Percentiles rank a stretch among this genome's conserved stretches.
Evolutionary conservation across 2,888 invertebrate species (phyloP).

Genomic region (Leptinotarsa tumamoca): DNA sequence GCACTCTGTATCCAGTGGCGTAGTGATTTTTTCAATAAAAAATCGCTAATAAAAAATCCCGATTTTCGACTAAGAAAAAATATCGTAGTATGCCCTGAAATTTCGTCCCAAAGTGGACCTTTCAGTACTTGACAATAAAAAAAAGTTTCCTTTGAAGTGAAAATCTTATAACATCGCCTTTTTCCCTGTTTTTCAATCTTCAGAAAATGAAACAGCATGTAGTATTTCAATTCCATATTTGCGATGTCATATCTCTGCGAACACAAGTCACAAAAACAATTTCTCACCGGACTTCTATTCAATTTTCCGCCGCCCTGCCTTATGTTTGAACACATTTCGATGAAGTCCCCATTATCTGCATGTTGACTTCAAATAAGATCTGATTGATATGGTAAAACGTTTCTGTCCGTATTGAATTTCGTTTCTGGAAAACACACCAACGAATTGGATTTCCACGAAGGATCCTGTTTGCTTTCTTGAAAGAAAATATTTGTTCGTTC

Average conservation of each 20-base stretch:
- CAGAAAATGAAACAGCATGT: not conserved
- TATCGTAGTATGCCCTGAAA: too few relatives aligned
- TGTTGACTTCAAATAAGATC: slow-evolving; percentile 45
- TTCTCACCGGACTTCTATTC: slow-evolving; percentile 19
- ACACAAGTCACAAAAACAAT: slow-evolving; percentile 13
- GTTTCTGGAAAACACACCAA: slow-evolving; percentile 22
- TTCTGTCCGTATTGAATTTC: slow-evolving; percentile 46
- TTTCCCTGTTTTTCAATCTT: not conserved
- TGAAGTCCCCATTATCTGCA: slow-evolving; percentile 43
- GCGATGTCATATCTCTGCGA: not conserved
- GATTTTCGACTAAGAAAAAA: too few relatives aligned
- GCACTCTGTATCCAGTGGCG: too few relatives aligned
- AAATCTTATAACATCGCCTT: not conserved
- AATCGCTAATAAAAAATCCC: too few relatives aligned
- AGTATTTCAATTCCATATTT: slow-evolving; percentile 2
- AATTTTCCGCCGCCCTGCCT: slow-evolving; percentile 12
- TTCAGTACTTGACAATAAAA: too few relatives aligned
- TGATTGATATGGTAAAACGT: slow-evolving; percentile 47
- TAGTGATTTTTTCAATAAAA: too few relatives aligned
- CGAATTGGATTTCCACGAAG: slow-evolving; percentile 34
- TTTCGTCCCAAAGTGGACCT: too few relatives aligned
- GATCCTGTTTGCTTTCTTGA: slow-evolving; percentile 31
- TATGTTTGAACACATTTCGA: slow-evolving; percentile 46
- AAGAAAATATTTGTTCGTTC: slow-evolving; percentile 22
- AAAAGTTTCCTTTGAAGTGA: not conserved